Evolutionary conservation across 2,113 vertebrate species (phyloP).

Genomic region (Strigops habroptila): DNA sequence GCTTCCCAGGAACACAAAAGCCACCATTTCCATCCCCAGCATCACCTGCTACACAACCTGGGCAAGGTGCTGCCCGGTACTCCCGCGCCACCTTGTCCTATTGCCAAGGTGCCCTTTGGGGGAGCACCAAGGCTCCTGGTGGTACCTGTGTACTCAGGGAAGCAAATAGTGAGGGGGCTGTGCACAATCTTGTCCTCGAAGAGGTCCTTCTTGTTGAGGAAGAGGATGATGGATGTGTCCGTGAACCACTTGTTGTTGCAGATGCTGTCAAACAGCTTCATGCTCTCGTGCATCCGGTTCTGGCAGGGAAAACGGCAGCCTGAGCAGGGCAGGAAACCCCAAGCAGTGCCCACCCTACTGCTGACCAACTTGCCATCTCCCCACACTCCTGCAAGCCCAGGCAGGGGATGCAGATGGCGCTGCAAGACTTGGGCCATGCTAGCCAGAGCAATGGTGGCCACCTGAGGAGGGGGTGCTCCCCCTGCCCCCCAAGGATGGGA

Average conservation of each 20-base stretch:
- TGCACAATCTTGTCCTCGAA: constrained; percentile 97
- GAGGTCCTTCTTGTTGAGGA: constrained; percentile 99
- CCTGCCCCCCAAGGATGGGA: fast-evolving
- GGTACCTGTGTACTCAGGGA: constrained; percentile 93
- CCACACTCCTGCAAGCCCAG: background rate
- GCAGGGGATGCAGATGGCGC: background rate
- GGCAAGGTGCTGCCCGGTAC: background rate
- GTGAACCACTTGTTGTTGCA: constrained; percentile 99
- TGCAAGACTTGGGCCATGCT: background rate
- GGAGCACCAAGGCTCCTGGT: background rate
- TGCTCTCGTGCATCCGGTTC: constrained; percentile 99
- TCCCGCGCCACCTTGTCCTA: background rate
- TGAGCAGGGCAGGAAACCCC: background rate
- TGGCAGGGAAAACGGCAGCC: constrained; percentile 21
- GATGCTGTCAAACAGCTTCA: constrained; percentile 99
- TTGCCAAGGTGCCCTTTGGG: background rate
- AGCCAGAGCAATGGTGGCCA: background rate
- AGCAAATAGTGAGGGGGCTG: constrained; percentile 94
- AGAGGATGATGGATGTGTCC: constrained; percentile 98
- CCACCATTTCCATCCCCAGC: background rate
- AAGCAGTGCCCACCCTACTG: background rate
- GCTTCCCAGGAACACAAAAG: fast-evolving
- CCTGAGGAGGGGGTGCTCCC: background rate
- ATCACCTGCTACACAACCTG: background rate
- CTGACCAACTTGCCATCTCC: background rate